Percentiles rank a stretch among this genome's conserved stretches.
These are phyloP conservation scores for Hippocampus comes DNA, from an alignment of 2,113 vertebrate species.

Conservation along the genomic window DNA sequence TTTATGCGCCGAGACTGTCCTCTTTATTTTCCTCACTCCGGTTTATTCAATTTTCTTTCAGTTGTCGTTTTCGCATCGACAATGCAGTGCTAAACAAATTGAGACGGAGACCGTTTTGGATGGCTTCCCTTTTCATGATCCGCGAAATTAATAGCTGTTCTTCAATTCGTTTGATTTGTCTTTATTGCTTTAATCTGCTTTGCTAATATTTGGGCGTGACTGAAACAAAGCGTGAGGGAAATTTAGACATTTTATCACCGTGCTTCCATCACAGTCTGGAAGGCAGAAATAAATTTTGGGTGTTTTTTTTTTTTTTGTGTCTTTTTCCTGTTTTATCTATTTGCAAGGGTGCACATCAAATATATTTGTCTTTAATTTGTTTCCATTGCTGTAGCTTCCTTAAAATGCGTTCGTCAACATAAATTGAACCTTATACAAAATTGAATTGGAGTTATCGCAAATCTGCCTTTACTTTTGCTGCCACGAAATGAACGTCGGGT, in stretches of 20 bases:
- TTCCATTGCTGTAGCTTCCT: constrained; percentile 18
- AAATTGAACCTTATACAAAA: constrained; percentile 4
- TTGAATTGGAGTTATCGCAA: constrained; percentile 36
- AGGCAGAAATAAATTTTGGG: constrained; percentile 30
- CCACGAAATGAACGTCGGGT: too few relatives aligned
- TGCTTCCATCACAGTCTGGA: constrained; percentile 42
- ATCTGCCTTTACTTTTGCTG: not conserved
- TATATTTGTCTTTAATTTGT: constrained; percentile 23
- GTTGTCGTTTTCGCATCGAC: constrained; percentile 42
- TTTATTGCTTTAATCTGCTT: constrained; percentile 57
- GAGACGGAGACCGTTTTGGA: constrained; percentile 58
- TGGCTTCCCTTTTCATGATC: constrained; percentile 57
- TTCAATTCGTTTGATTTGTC: constrained; percentile 57
- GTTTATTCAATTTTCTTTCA: constrained; percentile 59
- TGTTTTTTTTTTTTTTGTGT: constrained; percentile 10
- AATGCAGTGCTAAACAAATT: constrained; percentile 54
- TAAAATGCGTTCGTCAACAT: not conserved
- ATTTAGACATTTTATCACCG: constrained; percentile 39
- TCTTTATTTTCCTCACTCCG: constrained; percentile 29
- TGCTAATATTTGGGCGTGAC: constrained; percentile 41
- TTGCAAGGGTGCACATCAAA: constrained; percentile 32
- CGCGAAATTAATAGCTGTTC: constrained; percentile 62
- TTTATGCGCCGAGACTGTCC: constrained; percentile 4
- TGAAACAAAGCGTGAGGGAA: constrained; percentile 39
- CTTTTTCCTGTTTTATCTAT: constrained; percentile 32